Evolutionary conservation across 2,797 vertebrate species (phyloP).

Genomic region (Discoglossus pictus): DNA sequence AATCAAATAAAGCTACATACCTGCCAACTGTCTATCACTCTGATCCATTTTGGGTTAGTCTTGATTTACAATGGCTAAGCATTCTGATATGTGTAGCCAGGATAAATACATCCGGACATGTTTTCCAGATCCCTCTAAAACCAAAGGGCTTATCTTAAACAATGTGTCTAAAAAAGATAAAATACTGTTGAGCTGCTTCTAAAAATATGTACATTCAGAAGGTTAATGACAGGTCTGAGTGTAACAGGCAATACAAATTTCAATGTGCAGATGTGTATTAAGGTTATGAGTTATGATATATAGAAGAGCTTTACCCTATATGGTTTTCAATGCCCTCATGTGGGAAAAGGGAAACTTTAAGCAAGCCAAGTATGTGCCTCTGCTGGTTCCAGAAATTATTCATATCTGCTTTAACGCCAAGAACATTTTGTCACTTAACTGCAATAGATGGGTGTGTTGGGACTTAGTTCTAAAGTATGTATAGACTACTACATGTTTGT

Average conservation of each 20-base stretch:
- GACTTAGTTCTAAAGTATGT: not conserved
- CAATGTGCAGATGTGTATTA: constrained; percentile 22
- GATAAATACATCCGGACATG: constrained; percentile 37
- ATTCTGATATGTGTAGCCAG: constrained; percentile 38
- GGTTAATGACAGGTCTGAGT: constrained; percentile 6
- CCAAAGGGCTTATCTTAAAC: constrained; percentile 39
- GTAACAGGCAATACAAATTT: constrained; percentile 27
- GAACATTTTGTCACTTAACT: constrained; percentile 34
- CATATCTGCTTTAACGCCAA: constrained; percentile 29
- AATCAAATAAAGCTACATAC: constrained; percentile 20
- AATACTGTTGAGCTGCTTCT: constrained; percentile 25
- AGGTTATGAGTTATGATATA: constrained; percentile 19
- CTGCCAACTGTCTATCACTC: constrained; percentile 36
- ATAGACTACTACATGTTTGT: not conserved
- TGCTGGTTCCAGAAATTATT: constrained; percentile 37
- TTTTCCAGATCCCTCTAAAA: constrained; percentile 28
- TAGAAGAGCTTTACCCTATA: constrained; percentile 30
- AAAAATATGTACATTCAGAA: constrained; percentile 20
- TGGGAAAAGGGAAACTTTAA: not conserved
- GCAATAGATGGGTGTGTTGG: not conserved
- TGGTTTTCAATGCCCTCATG: not conserved
- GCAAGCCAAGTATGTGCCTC: constrained; percentile 29
- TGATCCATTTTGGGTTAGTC: constrained; percentile 17
- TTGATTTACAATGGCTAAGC: constrained; percentile 37
- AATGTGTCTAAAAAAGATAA: constrained; percentile 39